Evolutionary conservation across 2,888 invertebrate genomes (phyloP), one percentile per base, ranked within the genome.

Genomic region (Agonopterix subpropinquella): DNA sequence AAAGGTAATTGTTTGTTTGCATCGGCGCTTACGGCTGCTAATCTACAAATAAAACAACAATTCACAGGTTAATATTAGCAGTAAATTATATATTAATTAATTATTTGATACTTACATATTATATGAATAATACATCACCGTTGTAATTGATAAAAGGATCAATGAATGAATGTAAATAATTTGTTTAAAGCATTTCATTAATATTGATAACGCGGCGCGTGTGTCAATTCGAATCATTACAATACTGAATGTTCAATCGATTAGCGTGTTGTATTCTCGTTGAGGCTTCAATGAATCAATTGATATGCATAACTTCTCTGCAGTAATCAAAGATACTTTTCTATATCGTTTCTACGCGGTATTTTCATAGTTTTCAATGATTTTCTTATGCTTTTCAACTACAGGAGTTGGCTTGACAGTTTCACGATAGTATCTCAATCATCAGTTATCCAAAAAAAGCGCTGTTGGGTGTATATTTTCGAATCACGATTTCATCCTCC

Each of bases 241-340:
- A 43, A 46, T 37, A 28, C 41, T 28, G 36, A 43, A 8, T 11
- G 36, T 44, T 42, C 47, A 44, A 53, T 53, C 51, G 53, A 53
- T 53, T 52, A 53, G 55, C 55, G 53, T 59, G 67, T 64, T 62
- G 67, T 70, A 65, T 56, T 65, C 68, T 71, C 58, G 70, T 71
- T 73, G 64, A 64, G 61, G 56, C 61, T 65, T 59, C 64, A 66
- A 67, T 73, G 62, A 66, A 65, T 65, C 79, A 78, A 80, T 81
- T 81, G 77, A 66, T 70, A 73, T 73, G 67, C 68, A 67, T 59
- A 64, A 61, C 64, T 56, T 57, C 61, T 64, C 57, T 59, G 49
- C 37, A 37, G 10, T 37, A 37, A 9, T 10, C 37, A 18, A 18
- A 18, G 18, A 18, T 18, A 2, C 18, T 18, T 18, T 18, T 18